Evolutionary conservation across 2,888 invertebrate genomes (phyloP).

Genomic region (Oasisia sp.): DNA sequence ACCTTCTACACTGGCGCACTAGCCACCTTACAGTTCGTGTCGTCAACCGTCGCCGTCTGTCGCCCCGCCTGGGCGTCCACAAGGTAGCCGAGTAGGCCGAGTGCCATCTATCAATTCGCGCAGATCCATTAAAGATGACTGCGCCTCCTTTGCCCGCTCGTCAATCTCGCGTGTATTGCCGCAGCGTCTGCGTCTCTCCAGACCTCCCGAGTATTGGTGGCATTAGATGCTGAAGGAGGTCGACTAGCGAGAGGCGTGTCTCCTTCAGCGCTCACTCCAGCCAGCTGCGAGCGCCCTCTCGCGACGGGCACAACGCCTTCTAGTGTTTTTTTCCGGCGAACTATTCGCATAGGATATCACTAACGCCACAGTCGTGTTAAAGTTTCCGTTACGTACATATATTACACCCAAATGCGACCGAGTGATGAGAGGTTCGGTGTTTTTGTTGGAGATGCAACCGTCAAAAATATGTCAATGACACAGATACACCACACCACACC

Average conservation of each 20-base stretch:
- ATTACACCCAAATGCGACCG: background rate
- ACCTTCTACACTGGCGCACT: background rate
- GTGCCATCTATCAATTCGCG: background rate
- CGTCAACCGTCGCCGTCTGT: background rate
- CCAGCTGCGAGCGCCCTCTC: background rate
- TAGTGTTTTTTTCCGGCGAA: background rate
- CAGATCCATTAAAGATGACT: constrained; percentile 6
- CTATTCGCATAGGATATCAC: background rate
- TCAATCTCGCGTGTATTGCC: constrained; percentile 12
- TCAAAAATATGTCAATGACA: background rate
- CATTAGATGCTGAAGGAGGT: background rate
- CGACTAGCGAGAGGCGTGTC: background rate
- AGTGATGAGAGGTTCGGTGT: background rate
- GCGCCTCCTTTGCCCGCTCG: background rate
- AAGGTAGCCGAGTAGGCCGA: background rate
- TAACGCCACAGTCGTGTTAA: background rate
- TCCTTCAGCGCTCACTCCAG: background rate
- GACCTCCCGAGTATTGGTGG: background rate
- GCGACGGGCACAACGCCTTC: background rate
- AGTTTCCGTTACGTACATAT: background rate
- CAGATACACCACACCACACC: no score
- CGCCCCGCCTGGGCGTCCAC: background rate
- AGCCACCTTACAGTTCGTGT: no score
- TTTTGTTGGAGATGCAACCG: background rate
- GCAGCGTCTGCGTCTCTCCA: background rate